Base-by-base conservation (phyloP, 1,140 invertebrate species). In the Aphaenogaster ashmeadi region DNA sequence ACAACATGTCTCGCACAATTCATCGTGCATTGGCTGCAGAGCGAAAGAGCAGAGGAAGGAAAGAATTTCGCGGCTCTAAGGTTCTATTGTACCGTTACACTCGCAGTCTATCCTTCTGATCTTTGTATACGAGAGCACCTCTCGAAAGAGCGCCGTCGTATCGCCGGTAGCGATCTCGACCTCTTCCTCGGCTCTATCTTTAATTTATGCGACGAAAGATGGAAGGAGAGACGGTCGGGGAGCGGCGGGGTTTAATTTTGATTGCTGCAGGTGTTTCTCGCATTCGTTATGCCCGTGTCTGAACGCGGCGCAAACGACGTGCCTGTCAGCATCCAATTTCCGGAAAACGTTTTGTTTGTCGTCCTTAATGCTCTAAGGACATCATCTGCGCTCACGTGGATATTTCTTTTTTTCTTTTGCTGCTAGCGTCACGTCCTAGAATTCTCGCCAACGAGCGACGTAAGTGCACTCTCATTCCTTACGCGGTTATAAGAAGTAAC, bases 11-110 rank as follows among this genome's bases (percentile, higher is more conserved):
- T 62, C 75, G 41, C 58, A 64, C 60, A 64, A 64, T 64, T 78
- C 41, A 78, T 78, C 75, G 58, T 21, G 47, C 47, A 52, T 18
- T 33, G 27, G 44, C 60, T 6, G 44, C 13, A 1, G 36, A 54
- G n/a, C 36, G 47, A 69, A 80, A 27, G 36, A 56, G 47, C 11
- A 3, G 41, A 74, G 21, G 15, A 11, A 81, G 36, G 7, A 69
- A 71, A 44, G 38, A 69, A 81, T 33, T 62, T 79, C 56, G 36
- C 75, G 27, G 60, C 21, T 69, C 15, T 47, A 33, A 58, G 44
- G 21, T 81, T 56, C 50, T 81, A 69, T 81, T 71, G 38, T 58
- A 71, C 64, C 60, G 77, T 80, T 80, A 79, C 27, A 18, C 41
- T 60, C 58, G 58, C 58, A 33, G 75, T 44, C 41, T 78, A 41